Conservation (phyloP, 2,888 invertebrate genomes). For the Oscheius sp. region DNA sequence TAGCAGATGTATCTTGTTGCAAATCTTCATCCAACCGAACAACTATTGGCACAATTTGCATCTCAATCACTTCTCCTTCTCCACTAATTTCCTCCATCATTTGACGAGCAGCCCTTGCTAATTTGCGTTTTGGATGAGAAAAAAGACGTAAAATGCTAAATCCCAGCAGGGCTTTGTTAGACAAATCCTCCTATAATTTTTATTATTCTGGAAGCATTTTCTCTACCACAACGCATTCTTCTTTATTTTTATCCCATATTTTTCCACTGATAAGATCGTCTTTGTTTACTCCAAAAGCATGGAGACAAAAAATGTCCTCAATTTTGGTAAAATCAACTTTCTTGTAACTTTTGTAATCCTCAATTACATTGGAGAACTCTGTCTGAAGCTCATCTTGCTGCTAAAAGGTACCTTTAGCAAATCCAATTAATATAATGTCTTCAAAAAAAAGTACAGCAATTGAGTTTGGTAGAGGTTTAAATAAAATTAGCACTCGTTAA, state of each 20-base stretch:
- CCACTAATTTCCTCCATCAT: slow-evolving; percentile 7
- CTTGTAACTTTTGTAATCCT: slow-evolving; percentile 1
- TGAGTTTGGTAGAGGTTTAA: not conserved
- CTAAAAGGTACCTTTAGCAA: too few species aligned
- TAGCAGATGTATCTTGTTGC: not conserved
- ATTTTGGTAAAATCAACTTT: not conserved
- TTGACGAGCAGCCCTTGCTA: not conserved
- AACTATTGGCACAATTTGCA: slow-evolving; percentile 9
- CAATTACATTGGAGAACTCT: not conserved
- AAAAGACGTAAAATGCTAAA: not conserved
- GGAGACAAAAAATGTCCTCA: too few species aligned
- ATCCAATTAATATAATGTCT: too few species aligned
- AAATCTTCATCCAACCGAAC: slow-evolving; percentile 1
- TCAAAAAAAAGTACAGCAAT: not conserved
- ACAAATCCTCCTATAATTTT: not conserved
- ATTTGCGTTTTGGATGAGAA: not conserved
- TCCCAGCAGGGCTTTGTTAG: not conserved
- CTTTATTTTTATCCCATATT: too few species aligned
- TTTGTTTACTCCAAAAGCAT: too few species aligned
- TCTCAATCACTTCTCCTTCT: not conserved
- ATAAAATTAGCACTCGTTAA: not conserved
- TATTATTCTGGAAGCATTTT: not conserved
- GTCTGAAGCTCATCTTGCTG: not conserved
- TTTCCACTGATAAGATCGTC: too few species aligned
- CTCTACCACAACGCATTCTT: not conserved